Conservation (phyloP, 2,888 invertebrate species). For the Meta bourneti region DNA sequence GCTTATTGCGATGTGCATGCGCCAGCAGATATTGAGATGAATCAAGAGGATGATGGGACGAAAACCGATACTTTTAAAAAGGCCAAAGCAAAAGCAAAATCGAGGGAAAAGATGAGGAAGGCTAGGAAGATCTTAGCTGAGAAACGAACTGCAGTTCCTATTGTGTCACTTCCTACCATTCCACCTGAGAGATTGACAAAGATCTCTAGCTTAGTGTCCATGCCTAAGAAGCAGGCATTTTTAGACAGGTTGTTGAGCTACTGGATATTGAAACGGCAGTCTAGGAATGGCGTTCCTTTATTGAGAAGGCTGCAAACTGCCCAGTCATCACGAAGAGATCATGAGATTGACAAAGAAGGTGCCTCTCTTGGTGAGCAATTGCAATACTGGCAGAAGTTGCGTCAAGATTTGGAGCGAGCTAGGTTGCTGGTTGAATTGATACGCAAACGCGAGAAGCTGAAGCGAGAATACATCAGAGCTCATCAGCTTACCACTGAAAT, state of each 20-base stretch:
- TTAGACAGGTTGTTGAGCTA: constrained; percentile 94
- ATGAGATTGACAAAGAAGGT: constrained; percentile 77
- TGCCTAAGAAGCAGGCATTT: constrained; percentile 90
- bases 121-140: constrained; percentile 92
- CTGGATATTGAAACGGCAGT: constrained; percentile 97
- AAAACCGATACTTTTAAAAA: constrained; percentile 78
- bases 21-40: constrained; percentile 83
- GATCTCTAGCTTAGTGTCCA: constrained; percentile 88
- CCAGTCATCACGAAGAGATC: constrained; percentile 79
- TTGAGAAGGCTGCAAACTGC: constrained; percentile 88
- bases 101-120: constrained; percentile 91
- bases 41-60: constrained; percentile 79
- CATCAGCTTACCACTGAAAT: constrained; percentile 87
- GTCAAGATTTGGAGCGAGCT: constrained; percentile 96
- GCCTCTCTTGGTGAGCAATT: constrained; percentile 87
- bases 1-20: constrained; percentile 98
- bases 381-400: constrained; percentile 95
- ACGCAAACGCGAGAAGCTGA: constrained; percentile 96
- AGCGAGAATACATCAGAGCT: constrained; percentile 85
- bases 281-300: constrained; percentile 96
- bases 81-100: constrained; percentile 83
- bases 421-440: constrained; percentile 95
- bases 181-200: constrained; percentile 91
- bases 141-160: constrained; percentile 93
- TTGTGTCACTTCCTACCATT: constrained; percentile 95